Evolutionary conservation across 2,113 vertebrate species (phyloP), one percentile per base, ranked within the genome.

Genomic region (Misgurnus anguillicaudatus): DNA sequence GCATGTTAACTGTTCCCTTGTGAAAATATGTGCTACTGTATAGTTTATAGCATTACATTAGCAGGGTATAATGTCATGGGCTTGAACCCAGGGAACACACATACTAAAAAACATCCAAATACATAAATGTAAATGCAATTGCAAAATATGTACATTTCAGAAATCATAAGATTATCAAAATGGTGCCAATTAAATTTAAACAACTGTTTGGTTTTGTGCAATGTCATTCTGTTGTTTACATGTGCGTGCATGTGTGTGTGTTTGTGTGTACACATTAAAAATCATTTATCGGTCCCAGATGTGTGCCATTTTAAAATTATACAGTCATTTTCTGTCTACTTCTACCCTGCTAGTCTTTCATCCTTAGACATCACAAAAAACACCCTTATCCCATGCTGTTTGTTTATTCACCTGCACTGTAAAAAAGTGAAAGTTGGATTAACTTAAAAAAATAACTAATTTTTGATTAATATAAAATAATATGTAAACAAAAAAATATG

Each of bases 281-380:
- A 36, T 42, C 42, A 60, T 21, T 74, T 6, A 81, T 60, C 21
- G 5, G 7, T 75, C 41, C 64, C 78, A 81, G 66, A 85, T 75
- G 71, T 75, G 61, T 6, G 7, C 24, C 58, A 62, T 9, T 38
- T 61, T 6, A 21, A 11, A 53, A 74, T 45, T 45, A 67, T 9
- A 4, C 64, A 42, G 73, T 55, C 53, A 11, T 73, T 71, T 61
- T 38, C 13, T 13, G 9, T 8, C 45, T 11, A 10, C 41, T 66
- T 38, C 36, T 77, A 24, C 60, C 8, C 45, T n/a, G 14, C 39
- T 53, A n/a, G 42, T 24, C 24, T 39, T 16, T 24, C 10, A 31
- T 45, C 47, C 13, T 51, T 51, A 57, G 53, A 9, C 13, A n/a
- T 5, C 31, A n/a, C 53, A n/a, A 57, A 24, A 48, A 17, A 39